phyloP scores from a whole-genome alignment of 2,888 invertebrate species.

The Catocala nupta region DNA sequence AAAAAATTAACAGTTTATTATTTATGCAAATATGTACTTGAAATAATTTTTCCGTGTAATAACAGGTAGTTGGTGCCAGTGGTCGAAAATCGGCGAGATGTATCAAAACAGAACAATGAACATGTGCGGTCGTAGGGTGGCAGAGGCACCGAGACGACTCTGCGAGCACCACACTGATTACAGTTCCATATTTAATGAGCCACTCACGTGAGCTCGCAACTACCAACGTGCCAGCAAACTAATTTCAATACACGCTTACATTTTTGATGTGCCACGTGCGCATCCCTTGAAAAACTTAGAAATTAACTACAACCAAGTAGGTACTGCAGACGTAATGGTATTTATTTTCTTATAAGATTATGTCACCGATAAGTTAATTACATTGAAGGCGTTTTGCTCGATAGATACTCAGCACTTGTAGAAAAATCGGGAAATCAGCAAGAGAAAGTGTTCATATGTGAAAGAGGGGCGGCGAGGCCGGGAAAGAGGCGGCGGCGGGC shows the following conservation, averaged over 20 bases:
- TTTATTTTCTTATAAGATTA: not conserved
- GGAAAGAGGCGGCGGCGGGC: constrained; percentile 70
- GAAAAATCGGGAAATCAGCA: constrained; percentile 77
- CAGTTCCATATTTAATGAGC: constrained; percentile 84
- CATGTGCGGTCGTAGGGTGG: constrained; percentile 64
- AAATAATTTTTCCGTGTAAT: not conserved
- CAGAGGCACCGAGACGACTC: constrained; percentile 66
- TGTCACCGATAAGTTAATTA: constrained; percentile 2
- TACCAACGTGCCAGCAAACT: constrained; percentile 73
- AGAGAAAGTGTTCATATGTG: constrained; percentile 84
- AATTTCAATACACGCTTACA: constrained; percentile 79
- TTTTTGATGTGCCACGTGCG: constrained; percentile 61
- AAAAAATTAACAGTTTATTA: no score
- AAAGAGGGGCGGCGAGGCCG: constrained; percentile 66
- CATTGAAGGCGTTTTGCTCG: constrained; percentile 7
- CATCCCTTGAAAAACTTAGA: constrained; percentile 34
- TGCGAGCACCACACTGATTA: constrained; percentile 81
- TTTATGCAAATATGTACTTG: not conserved
- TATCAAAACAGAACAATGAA: constrained; percentile 64
- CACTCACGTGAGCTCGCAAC: constrained; percentile 74
- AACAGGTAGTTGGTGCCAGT: constrained; percentile 11
- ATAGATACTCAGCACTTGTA: constrained; percentile 55
- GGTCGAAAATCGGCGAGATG: constrained; percentile 43
- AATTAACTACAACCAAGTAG: not conserved
- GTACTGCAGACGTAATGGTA: not conserved